Base-by-base conservation (phyloP, 2,113 vertebrate species). In the Lontra canadensis region DNA sequence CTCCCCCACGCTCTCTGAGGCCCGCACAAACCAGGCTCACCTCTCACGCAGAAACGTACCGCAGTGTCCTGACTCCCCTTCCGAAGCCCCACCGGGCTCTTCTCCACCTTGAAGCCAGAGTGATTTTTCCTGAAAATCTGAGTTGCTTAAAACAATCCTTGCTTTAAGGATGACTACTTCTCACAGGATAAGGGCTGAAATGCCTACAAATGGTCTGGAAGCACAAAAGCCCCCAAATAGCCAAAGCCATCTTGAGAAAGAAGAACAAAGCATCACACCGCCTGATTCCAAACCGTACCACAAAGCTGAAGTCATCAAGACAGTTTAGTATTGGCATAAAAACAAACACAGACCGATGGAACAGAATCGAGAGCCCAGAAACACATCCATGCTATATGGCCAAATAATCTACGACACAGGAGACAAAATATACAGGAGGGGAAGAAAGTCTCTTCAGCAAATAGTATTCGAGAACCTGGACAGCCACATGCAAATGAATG, bases 71-170 rank as follows among this genome's bases (percentile, higher is more conserved):
- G 39, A 80, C 6, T 61, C 11, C n/a, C 1, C 4, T 78, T 76
- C 29, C 14, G 63, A 73, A 90, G 39, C 29, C 13, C 21, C 87
- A 36, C 0, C 26, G 79, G 59, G 15, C 7, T 83, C 36, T 67
- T 93, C 36, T 61, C 42, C 21, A 61, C 11, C 21, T 42, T 42
- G 21, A 96, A 90, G 73, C 14, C 42, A 52, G 49, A 71, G 29
- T 80, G 17, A 85, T 86, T 85, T 80, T 96, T 80, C 25, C 71
- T n/a, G 57, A 79, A 90, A 94, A 63, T 80, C n/a, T 55, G 21
- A 90, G 21, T 84, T 96, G 52, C 17, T 71, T 85, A 44, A 63
- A 80, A 26, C 63, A 74, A 73, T 44, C n/a, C n/a, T 21, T 86
- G 44, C 73, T 74, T 74, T 26, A 52, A 86, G 20, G 47, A 65